These are phyloP conservation scores for Lasioglossum morio DNA, from an alignment of 2,888 invertebrate genomes.

Conservation along the genomic window DNA sequence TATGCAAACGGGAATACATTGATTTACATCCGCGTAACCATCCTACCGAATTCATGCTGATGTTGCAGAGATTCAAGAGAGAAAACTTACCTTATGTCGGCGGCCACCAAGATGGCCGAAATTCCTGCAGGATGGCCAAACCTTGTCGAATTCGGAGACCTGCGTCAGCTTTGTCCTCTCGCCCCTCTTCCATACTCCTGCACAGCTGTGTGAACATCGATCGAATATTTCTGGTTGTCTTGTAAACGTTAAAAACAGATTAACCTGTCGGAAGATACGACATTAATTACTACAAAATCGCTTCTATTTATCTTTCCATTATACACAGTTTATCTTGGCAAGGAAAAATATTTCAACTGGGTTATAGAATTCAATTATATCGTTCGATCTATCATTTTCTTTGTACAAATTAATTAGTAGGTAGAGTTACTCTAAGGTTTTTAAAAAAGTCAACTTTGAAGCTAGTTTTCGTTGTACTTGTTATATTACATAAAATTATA, in stretches of 20 bases:
- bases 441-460: too few species aligned
- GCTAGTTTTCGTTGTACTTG: too few species aligned
- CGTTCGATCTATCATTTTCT: too few species aligned
- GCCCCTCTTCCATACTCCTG: background rate
- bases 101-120: constrained; percentile 41
- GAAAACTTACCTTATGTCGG: constrained; percentile 37
- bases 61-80: background rate
- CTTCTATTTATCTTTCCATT: background rate
- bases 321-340: background rate
- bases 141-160: constrained; percentile 53
- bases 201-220: constrained; percentile 31
- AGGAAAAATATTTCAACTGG: background rate
- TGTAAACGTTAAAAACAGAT: background rate
- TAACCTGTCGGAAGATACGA: background rate
- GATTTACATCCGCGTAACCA: constrained; percentile 35
- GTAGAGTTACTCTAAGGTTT: background rate
- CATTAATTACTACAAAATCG: background rate
- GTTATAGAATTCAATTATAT: too few species aligned
- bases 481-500: too few species aligned
- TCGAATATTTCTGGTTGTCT: constrained; percentile 17
- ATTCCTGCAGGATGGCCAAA: constrained; percentile 41
- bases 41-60: constrained; percentile 36
- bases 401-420: background rate
- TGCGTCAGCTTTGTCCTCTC: constrained; percentile 63
- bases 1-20: constrained; percentile 40